These are phyloP conservation scores for Calameuta filiformis DNA, from an alignment of 2,888 invertebrate genomes.

Conservation along the genomic window DNA sequence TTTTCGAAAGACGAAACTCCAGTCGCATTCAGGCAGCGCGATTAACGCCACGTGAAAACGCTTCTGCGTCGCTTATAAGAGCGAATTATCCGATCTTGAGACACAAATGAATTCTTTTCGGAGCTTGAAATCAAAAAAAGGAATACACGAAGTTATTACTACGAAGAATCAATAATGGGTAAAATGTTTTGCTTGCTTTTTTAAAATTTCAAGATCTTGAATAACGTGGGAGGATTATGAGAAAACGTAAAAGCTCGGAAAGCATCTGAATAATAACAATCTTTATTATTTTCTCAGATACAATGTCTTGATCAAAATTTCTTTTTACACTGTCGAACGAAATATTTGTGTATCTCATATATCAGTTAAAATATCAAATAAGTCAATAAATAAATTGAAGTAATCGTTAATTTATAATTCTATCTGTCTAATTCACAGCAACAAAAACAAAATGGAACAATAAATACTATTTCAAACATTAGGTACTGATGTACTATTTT, in stretches of 20 bases:
- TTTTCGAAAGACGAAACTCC: neutral
- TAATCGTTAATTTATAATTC: neutral
- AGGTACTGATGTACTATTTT: neutral
- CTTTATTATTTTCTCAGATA: too few relatives aligned
- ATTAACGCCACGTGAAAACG: neutral
- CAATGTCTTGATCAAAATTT: too few relatives aligned
- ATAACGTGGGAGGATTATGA: neutral
- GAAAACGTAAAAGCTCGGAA: neutral
- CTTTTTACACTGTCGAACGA: too few relatives aligned
- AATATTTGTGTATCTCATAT: too few relatives aligned
- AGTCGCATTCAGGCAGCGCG: neutral
- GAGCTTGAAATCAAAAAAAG: neutral
- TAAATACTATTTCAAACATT: neutral
- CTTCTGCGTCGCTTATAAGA: neutral
- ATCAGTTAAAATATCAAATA: too few relatives aligned
- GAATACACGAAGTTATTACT: neutral
- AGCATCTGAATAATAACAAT: too few relatives aligned
- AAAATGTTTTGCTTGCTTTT: neutral
- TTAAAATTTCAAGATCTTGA: neutral
- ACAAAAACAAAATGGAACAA: neutral
- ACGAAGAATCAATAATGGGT: neutral
- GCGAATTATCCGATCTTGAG: neutral
- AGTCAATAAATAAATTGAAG: too few relatives aligned
- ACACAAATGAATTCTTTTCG: neutral
- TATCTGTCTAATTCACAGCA: neutral